These are phyloP conservation scores for Dolichotis patagonum DNA, from an alignment of 2,113 vertebrate species.

Conservation along the genomic window DNA sequence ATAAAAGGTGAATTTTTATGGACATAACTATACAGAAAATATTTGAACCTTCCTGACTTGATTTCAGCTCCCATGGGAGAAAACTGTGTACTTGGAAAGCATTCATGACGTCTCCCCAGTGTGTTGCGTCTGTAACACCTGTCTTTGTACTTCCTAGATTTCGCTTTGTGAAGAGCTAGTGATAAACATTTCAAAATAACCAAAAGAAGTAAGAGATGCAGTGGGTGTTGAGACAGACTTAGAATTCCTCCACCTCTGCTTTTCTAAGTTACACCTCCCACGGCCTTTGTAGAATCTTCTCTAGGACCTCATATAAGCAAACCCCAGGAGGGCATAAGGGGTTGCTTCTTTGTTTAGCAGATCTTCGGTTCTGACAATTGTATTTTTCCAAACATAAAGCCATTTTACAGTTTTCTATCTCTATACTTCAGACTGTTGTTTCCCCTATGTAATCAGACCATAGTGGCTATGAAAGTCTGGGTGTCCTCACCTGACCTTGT, in stretches of 20 bases:
- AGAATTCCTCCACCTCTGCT: not conserved
- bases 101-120: fast-evolving
- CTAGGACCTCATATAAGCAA: fast-evolving
- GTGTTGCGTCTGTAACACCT: fast-evolving
- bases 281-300: fast-evolving
- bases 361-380: not conserved
- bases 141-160: fast-evolving
- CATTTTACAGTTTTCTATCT: not conserved
- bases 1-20: not conserved
- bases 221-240: not conserved
- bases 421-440: not conserved
- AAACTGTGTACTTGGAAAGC: not conserved
- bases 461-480: not conserved
- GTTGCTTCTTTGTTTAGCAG: not conserved
- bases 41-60: fast-evolving
- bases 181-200: not conserved
- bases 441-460: fast-evolving
- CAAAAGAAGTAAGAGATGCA: not conserved
- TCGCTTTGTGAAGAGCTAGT: not conserved
- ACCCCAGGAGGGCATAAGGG: not conserved
- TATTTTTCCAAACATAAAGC: not conserved
- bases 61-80: fast-evolving
- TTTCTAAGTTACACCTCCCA: not conserved
- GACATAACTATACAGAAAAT: fast-evolving
- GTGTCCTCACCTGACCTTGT: too few species aligned